phyloP scores from a whole-genome alignment of 2,888 invertebrate genomes.

The Hermodice carunculata region DNA sequence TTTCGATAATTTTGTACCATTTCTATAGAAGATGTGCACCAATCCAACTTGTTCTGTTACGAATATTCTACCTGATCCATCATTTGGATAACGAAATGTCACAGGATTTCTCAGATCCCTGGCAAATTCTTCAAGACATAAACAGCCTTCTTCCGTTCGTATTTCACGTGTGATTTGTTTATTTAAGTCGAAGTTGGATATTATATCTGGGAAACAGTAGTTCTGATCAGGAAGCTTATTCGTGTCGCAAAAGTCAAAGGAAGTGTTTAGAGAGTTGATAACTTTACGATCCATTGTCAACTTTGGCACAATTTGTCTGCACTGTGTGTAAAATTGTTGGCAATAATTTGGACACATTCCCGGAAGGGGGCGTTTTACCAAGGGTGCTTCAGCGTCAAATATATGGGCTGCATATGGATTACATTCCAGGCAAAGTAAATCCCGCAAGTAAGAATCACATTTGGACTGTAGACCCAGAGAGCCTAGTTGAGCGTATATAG shows the following conservation, averaged over 20 bases:
- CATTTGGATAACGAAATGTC: conserved; percentile 44
- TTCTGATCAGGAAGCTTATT: conserved; percentile 47
- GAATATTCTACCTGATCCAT: conserved; percentile 56
- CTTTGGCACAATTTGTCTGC: conserved; percentile 45
- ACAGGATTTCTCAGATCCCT: conserved; percentile 29
- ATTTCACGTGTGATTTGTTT: conserved; percentile 43
- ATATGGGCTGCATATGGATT: conserved; percentile 66
- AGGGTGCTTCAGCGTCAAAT: conserved; percentile 55
- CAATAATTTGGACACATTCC: conserved; percentile 58
- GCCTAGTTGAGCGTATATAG: conserved; percentile 21
- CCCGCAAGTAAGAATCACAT: conserved; percentile 48
- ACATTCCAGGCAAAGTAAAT: conserved; percentile 60
- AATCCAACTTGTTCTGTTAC: conserved; percentile 60
- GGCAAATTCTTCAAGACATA: conserved; percentile 55
- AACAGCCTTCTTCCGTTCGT: conserved; percentile 51
- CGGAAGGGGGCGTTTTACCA: conserved; percentile 49
- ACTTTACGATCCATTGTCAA: too few relatives aligned
- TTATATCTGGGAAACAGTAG: conserved; percentile 64
- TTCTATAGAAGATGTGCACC: conserved; percentile 50
- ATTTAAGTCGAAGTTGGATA: conserved; percentile 41
- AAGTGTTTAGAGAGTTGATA: too few relatives aligned
- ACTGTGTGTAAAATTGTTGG: conserved; percentile 46
- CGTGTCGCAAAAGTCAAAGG: conserved; percentile 46
- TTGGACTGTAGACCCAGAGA: conserved; percentile 24
- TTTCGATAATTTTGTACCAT: conserved; percentile 39